Percentiles rank a stretch among this genome's conserved stretches.
These are phyloP conservation scores for Spilosoma lubricipeda DNA, from an alignment of 2,888 invertebrate genomes.

Conservation along the genomic window DNA sequence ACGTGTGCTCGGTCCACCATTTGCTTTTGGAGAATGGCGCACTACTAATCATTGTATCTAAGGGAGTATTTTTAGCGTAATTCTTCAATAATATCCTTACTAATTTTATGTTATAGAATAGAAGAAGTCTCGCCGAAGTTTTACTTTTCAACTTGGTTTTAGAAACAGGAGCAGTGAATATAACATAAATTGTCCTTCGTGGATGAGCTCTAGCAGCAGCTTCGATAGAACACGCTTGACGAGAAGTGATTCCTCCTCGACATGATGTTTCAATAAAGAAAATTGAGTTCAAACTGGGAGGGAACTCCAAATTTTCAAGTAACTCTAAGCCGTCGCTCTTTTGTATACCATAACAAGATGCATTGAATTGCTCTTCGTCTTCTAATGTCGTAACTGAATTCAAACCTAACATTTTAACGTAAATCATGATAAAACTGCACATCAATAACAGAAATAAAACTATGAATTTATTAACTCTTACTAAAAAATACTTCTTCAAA, in stretches of 20 bases:
- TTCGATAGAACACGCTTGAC: constrained; percentile 36
- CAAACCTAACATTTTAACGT: not conserved
- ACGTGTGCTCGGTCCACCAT: not conserved
- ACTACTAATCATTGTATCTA: not conserved
- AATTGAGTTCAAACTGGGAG: constrained; percentile 13
- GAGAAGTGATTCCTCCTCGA: constrained; percentile 20
- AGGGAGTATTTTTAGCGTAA: not conserved
- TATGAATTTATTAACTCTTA: not conserved
- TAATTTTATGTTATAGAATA: constrained; percentile 4
- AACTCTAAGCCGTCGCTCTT: not conserved
- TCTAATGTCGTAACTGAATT: not conserved
- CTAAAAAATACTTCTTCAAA: not conserved
- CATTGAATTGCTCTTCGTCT: not conserved
- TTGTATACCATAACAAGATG: not conserved
- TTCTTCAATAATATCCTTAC: not conserved
- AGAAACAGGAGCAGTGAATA: not conserved
- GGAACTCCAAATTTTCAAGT: not conserved
- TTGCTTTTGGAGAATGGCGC: not conserved
- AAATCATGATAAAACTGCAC: not conserved
- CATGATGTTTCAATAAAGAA: constrained; percentile 37
- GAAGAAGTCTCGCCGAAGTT: not conserved
- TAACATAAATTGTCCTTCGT: not conserved
- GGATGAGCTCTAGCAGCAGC: constrained; percentile 36
- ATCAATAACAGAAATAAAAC: not conserved
- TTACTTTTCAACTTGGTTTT: not conserved